A percentile compares a stretch with the other conserved stretches of the same genome.
Conservation (phyloP, 2,888 invertebrate genomes). For the Lumbricus terrestris region DNA sequence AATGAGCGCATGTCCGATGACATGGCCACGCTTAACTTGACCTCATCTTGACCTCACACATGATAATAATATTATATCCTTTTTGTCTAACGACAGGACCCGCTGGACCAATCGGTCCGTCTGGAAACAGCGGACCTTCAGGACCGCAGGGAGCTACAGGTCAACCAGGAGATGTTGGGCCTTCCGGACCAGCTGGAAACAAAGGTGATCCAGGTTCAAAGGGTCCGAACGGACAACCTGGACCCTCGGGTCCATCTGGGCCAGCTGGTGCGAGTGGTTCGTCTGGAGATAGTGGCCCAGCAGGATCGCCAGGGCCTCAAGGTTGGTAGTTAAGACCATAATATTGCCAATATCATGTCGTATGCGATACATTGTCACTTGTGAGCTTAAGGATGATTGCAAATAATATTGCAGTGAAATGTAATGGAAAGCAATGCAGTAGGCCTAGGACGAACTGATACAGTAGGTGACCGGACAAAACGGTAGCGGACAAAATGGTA, state of each 20-base stretch:
- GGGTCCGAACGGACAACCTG: constrained; percentile 5
- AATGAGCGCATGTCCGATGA: not conserved
- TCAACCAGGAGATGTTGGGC: constrained; percentile 26
- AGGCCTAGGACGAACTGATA: too few species aligned
- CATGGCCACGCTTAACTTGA: too few species aligned
- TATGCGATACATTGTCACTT: constrained; percentile 40
- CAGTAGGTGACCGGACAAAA: too few species aligned
- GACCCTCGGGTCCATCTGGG: constrained; percentile 29
- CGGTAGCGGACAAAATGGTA: too few species aligned
- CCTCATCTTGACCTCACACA: not conserved
- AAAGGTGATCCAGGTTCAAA: constrained; percentile 17
- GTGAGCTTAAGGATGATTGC: not conserved
- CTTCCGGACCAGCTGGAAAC: constrained; percentile 21
- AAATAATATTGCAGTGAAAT: not conserved
- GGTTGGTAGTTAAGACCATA: constrained; percentile 16
- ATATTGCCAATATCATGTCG: not conserved
- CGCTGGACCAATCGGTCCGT: constrained; percentile 15
- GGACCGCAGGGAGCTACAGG: constrained; percentile 30
- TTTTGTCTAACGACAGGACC: not conserved
- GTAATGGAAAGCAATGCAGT: not conserved
- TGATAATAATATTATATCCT: too few species aligned
- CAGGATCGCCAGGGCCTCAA: constrained; percentile 23
- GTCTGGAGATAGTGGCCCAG: constrained; percentile 28
- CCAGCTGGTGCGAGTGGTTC: constrained; percentile 23
- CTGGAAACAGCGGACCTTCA: constrained; percentile 22